Conservation (phyloP, 2,113 vertebrate species). For the Syngnathus scovelli region DNA sequence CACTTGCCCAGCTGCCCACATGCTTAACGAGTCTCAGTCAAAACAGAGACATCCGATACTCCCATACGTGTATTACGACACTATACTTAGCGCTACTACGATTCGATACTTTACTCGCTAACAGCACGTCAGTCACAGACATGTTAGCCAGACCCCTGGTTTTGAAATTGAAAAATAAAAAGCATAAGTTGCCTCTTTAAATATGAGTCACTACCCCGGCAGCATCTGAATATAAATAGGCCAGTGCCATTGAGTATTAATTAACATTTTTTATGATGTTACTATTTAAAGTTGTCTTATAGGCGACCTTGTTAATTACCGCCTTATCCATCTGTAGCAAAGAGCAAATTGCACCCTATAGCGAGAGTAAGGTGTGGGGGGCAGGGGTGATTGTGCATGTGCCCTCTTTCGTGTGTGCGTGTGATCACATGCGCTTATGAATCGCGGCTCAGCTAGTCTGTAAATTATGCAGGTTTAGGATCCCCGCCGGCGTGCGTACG, state of each 20-base stretch:
- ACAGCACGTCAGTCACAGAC: not conserved
- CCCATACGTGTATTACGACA: constrained; percentile 48
- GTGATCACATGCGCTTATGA: constrained; percentile 12
- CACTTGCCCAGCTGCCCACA: constrained; percentile 19
- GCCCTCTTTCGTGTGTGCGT: not conserved
- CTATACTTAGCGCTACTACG: constrained; percentile 1
- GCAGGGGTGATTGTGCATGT: constrained; percentile 9
- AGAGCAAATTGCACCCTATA: constrained; percentile 40
- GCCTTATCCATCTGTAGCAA: constrained; percentile 30
- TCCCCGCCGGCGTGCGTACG: constrained; percentile 28
- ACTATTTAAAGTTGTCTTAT: constrained; percentile 44
- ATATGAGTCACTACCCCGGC: not conserved
- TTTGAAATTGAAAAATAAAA: not conserved
- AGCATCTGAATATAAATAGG: constrained; percentile 36
- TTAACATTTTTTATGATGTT: constrained; percentile 7
- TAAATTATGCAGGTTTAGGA: constrained; percentile 55
- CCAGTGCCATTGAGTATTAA: constrained; percentile 29
- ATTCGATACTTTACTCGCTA: not conserved
- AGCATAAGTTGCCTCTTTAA: not conserved
- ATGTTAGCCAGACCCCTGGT: not conserved
- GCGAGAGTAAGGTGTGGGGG: constrained; percentile 5
- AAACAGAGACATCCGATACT: constrained; percentile 42
- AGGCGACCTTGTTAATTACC: constrained; percentile 44
- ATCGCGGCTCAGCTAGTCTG: constrained; percentile 7
- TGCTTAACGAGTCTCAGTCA: constrained; percentile 29